Base-by-base conservation (phyloP, 2,888 invertebrate genomes). In the Limnephilus lunatus region DNA sequence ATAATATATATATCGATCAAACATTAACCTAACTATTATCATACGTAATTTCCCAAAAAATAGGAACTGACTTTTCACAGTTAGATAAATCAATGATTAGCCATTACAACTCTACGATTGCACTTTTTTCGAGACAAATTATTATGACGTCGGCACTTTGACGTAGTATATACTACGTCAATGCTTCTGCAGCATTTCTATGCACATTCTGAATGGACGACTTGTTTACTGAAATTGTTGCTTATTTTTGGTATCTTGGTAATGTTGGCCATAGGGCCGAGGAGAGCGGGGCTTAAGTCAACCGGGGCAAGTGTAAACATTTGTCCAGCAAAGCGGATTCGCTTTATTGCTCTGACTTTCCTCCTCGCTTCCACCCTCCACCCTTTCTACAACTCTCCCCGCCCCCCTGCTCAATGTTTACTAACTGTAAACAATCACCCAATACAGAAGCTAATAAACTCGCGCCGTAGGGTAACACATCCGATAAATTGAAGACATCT, bases 311-410 rank as follows among this genome's bases (percentile, higher is more conserved):
- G 32, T 82, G 91, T 88, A 87, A 91, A 91, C 95, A 94, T 95
- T 95, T 94, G 94, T 94, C 94, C 94, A 95, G 95, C 95, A 95
- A 95, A 95, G 94, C 94, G 94, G 94, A 94, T 94, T 94, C 94
- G 95, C 95, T 95, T 95, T 95, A 95, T 95, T 95, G 95, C 95
- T 95, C 94, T 94, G 94, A 94, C 94, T 94, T 94, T 93, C 94
- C 94, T 94, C 94, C 93, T 94, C 94, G 94, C 94, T 94, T 94
- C 94, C 95, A 95, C 95, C 95, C 95, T 95, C 95, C 95, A 95
- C 25, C 95, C 95, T 95, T 95, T 25, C 95, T 95, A 95, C 95
- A 95, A 95, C 95, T 95, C 95, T 95, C 95, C 95, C 95, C 95
- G 94, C 94, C 95, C 95, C 95, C 95, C 95, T 94, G 95, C 95